Evolutionary conservation across 1,140 invertebrate species (phyloP).

Genomic region (Orius insidiosus): DNA sequence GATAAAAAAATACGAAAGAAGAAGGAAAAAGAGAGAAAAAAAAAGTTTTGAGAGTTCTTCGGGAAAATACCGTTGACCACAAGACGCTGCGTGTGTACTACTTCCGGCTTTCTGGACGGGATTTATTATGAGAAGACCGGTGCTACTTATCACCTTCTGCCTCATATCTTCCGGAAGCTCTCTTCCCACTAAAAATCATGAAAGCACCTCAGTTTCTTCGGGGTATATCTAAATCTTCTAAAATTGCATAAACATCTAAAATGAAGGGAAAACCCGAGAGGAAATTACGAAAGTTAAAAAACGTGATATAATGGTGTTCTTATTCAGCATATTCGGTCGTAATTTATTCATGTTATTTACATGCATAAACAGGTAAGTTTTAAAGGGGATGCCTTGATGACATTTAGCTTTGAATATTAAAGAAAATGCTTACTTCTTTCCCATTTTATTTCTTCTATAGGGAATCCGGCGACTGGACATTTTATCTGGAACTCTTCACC

Average conservation of each 20-base stretch:
- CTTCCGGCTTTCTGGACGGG: conserved; percentile 55
- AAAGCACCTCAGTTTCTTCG: neutral
- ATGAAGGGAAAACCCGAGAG: neutral
- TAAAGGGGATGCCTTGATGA: neutral
- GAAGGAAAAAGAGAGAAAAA: conserved; percentile 12
- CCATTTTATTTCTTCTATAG: conserved; percentile 67
- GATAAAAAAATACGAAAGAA: conserved; percentile 20
- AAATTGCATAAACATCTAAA: neutral
- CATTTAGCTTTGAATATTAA: conserved; percentile 2
- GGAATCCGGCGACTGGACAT: conserved; percentile 74
- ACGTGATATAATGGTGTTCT: neutral
- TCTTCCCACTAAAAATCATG: conserved; percentile 35
- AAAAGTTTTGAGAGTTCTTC: neutral
- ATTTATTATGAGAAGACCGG: conserved; percentile 48
- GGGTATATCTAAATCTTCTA: too few relatives aligned
- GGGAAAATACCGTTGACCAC: conserved; percentile 53
- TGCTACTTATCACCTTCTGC: conserved; percentile 52
- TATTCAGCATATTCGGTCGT: neutral
- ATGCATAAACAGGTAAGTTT: too few relatives aligned
- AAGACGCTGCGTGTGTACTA: conserved; percentile 52
- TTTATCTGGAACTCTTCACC: conserved; percentile 58
- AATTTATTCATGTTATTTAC: too few relatives aligned
- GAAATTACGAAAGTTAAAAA: conserved; percentile 1
- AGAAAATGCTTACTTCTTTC: conserved; percentile 37
- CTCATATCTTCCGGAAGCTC: conserved; percentile 62